Conservation (phyloP, 2,888 invertebrate species). For the Drosophila neonasuta region DNA sequence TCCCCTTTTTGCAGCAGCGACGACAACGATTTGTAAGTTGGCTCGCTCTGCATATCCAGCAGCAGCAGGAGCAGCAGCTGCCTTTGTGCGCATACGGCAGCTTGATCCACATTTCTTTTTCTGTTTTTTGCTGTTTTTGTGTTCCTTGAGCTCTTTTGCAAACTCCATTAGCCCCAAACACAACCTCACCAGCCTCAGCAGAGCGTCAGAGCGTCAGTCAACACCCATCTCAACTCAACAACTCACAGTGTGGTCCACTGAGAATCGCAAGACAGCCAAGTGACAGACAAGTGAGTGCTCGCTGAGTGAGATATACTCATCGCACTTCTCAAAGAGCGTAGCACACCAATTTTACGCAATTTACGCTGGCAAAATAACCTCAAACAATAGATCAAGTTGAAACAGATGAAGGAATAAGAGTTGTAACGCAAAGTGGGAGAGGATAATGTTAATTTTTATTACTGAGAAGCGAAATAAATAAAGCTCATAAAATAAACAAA, state of each 20-base stretch:
- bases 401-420: constrained; percentile 8
- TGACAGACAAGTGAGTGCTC: constrained; percentile 34
- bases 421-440: background rate
- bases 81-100: constrained; percentile 58
- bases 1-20: constrained; percentile 29
- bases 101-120: constrained; percentile 63
- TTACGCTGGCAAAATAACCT: constrained; percentile 26
- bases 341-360: constrained; percentile 12
- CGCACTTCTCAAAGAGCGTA: background rate
- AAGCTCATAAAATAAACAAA: too few species aligned
- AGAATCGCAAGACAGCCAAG: constrained; percentile 22
- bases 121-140: constrained; percentile 16
- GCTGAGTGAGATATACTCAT: constrained; percentile 8
- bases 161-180: constrained; percentile 64
- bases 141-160: constrained; percentile 40
- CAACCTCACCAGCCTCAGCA: background rate
- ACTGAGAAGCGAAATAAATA: background rate
- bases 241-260: constrained; percentile 37
- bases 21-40: constrained; percentile 66
- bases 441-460: background rate
- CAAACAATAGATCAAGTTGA: constrained; percentile 21
- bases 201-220: constrained; percentile 24
- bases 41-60: constrained; percentile 21
- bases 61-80: constrained; percentile 2
- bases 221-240: constrained; percentile 40